These are phyloP conservation scores for Megalurothrips usitatus DNA, from an alignment of 2,888 invertebrate species.

Conservation along the genomic window DNA sequence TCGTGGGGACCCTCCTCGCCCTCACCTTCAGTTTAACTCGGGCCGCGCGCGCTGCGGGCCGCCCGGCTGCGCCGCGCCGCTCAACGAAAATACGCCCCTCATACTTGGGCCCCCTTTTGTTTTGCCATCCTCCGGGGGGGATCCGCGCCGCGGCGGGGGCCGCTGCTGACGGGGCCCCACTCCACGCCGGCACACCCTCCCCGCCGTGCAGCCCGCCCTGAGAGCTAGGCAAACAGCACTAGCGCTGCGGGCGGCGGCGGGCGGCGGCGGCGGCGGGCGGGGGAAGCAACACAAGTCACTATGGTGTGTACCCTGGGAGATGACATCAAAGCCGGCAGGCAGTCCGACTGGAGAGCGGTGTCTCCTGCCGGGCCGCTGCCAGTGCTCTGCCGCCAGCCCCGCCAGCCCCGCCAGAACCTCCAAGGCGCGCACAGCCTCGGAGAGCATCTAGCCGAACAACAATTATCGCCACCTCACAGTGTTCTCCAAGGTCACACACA, in stretches of 20 bases:
- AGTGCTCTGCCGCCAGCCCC: too few relatives aligned
- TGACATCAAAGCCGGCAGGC: neutral
- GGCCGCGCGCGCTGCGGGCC: too few relatives aligned
- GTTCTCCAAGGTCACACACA: too few relatives aligned
- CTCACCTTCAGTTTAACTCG: too few relatives aligned
- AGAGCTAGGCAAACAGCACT: conserved; percentile 18
- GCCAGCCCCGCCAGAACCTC: too few relatives aligned
- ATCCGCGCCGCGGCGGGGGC: neutral
- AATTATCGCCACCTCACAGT: too few relatives aligned
- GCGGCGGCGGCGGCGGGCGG: neutral
- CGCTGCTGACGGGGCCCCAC: neutral
- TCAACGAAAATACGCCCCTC: neutral
- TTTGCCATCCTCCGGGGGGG: neutral
- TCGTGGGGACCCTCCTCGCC: too few relatives aligned
- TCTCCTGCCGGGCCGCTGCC: too few relatives aligned
- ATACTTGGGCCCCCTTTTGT: neutral
- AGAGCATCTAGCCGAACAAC: too few relatives aligned
- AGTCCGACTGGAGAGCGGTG: neutral
- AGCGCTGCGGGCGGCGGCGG: neutral
- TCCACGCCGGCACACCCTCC: neutral
- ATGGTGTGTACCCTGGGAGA: conserved; percentile 19
- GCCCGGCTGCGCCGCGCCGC: neutral
- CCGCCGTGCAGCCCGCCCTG: neutral
- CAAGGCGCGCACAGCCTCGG: too few relatives aligned
- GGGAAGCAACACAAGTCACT: conserved; percentile 1